phyloP scores from a whole-genome alignment of 1,140 invertebrate species.

The Drosophila leontia region DNA sequence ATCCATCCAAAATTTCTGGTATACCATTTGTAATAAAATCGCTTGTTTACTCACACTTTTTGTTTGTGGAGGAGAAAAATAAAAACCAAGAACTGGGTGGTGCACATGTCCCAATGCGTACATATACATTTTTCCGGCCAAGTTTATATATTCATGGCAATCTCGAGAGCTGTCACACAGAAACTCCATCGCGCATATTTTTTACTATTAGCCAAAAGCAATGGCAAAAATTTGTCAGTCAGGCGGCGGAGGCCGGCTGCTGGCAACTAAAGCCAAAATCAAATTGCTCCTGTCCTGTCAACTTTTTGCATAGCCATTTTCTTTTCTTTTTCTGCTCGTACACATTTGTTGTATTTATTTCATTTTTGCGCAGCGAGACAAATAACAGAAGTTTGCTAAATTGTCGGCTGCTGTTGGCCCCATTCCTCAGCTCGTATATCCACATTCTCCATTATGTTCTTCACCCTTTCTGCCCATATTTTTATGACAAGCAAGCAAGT shows the following conservation, averaged over 20 bases:
- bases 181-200: slow-evolving; percentile 67
- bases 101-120: slow-evolving; percentile 20
- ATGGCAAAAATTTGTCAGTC: slow-evolving; percentile 58
- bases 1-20: background rate
- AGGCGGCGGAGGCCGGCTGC: slow-evolving; percentile 21
- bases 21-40: slow-evolving; percentile 37
- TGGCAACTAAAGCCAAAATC: slow-evolving; percentile 65
- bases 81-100: background rate
- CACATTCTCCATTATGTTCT: slow-evolving; percentile 31
- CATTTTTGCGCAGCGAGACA: slow-evolving; percentile 66
- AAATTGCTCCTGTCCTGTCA: slow-evolving; percentile 71
- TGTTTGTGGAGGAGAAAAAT: slow-evolving; percentile 1
- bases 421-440: slow-evolving; percentile 36
- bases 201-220: slow-evolving; percentile 73
- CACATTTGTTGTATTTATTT: slow-evolving; percentile 61
- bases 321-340: slow-evolving; percentile 34
- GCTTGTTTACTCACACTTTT: slow-evolving; percentile 20
- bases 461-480: slow-evolving; percentile 37
- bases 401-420: slow-evolving; percentile 64
- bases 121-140: slow-evolving; percentile 30
- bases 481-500: slow-evolving; percentile 39
- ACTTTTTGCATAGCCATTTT: slow-evolving; percentile 63
- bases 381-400: slow-evolving; percentile 76
- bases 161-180: slow-evolving; percentile 73
- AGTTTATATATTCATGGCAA: slow-evolving; percentile 75